These are phyloP conservation scores for Rapana venosa DNA, from an alignment of 2,888 invertebrate genomes.

Conservation along the genomic window DNA sequence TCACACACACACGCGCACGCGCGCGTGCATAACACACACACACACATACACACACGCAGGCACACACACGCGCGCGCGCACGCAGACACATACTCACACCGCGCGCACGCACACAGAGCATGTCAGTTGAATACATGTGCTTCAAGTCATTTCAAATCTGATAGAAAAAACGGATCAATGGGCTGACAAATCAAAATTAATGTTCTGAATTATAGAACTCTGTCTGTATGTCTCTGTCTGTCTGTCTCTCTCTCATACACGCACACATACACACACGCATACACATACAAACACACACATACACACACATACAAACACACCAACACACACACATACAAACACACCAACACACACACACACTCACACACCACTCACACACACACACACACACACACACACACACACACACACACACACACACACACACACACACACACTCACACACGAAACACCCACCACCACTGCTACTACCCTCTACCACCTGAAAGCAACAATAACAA, in stretches of 20 bases:
- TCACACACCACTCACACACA: not conserved
- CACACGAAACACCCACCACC: not conserved
- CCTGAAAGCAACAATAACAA: too few species aligned
- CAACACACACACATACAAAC: not conserved
- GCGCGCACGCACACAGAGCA: not conserved
- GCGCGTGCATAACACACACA: not conserved
- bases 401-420: too few species aligned
- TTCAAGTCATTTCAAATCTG: too few species aligned
- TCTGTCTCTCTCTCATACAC: too few species aligned
- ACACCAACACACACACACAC: not conserved
- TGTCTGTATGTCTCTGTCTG: too few species aligned
- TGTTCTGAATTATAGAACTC: too few species aligned
- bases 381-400: too few species aligned
- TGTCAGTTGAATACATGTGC: too few species aligned
- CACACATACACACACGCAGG: constrained; percentile 30
- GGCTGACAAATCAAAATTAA: too few species aligned
- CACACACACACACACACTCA: not conserved
- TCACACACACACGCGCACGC: not conserved
- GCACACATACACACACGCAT: not conserved
- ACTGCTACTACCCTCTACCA: too few species aligned
- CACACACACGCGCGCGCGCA: constrained; percentile 51
- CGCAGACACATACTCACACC: not conserved
- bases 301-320: not conserved
- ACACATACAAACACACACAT: not conserved
- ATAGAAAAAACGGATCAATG: too few species aligned